These are phyloP conservation scores for Botrylloides violaceus DNA, from an alignment of 23 tunicate genomes.

Conservation along the genomic window DNA sequence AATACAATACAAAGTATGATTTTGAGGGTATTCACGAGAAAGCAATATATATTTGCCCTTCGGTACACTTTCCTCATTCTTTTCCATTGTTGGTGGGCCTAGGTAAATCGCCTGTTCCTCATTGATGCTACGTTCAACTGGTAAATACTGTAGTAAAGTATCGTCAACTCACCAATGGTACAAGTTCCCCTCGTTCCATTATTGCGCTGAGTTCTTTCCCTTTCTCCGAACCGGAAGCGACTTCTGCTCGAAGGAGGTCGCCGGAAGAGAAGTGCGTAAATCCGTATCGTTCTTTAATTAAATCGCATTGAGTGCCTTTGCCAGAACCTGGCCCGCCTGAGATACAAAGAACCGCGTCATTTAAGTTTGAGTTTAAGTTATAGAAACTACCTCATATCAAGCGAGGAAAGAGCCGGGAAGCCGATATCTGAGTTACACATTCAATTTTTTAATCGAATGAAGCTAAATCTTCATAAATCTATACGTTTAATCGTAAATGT, in stretches of 20 bases:
- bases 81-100: no score
- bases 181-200: slow-evolving; percentile 92
- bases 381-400: background rate
- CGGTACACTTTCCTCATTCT: no score
- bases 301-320: slow-evolving; percentile 96
- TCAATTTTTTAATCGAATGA: no score
- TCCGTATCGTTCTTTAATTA: slow-evolving; percentile 67
- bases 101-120: no score
- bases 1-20: background rate
- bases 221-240: slow-evolving; percentile 71
- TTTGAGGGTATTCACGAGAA: no score
- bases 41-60: no score
- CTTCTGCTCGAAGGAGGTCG: slow-evolving; percentile 89
- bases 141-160: no score
- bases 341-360: background rate
- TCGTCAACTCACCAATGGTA: slow-evolving; percentile 83
- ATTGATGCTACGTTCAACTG: no score
- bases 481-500: no score
- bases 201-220: slow-evolving; percentile 74
- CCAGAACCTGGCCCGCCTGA: slow-evolving; percentile 99
- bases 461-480: no score
- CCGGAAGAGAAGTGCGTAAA: slow-evolving; percentile 97
- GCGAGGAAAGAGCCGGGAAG: background rate
- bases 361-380: background rate
- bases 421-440: background rate